Percentiles rank a stretch among this genome's conserved stretches.
Evolutionary conservation across 2,888 invertebrate genomes (phyloP).

Genomic region (Mamestra brassicae): DNA sequence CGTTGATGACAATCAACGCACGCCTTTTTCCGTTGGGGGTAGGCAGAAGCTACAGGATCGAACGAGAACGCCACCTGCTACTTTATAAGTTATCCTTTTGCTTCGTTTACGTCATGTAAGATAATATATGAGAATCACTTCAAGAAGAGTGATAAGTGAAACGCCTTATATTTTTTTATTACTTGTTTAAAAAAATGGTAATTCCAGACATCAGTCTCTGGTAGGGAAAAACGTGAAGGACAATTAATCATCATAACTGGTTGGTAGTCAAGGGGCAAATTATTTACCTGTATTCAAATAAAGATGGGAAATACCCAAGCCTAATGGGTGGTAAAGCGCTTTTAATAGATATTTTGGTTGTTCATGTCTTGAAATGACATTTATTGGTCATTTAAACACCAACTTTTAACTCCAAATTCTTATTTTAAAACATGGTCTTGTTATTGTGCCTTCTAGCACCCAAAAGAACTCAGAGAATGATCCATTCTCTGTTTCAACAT

Average conservation of each 20-base stretch:
- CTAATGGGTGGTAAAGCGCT: no score
- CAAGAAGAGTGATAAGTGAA: neutral
- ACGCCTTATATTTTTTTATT: neutral
- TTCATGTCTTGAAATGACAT: no score
- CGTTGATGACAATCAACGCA: no score
- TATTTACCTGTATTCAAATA: neutral
- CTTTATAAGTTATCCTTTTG: neutral
- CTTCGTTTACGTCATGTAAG: neutral
- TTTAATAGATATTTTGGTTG: no score
- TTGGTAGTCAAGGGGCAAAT: neutral
- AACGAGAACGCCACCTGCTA: no score
- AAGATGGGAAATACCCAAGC: no score
- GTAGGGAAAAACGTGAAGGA: neutral
- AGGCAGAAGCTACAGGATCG: no score
- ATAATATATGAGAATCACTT: neutral
- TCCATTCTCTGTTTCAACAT: neutral
- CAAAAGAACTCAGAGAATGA: neutral
- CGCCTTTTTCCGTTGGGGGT: no score
- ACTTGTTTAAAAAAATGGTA: neutral
- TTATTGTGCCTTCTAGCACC: neutral
- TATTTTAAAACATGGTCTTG: neutral
- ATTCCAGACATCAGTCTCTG: neutral
- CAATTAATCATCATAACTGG: neutral
- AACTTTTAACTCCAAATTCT: no score
- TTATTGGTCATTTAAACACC: no score